phyloP scores from a whole-genome alignment of 2,888 invertebrate species.

The Biston stratarius region DNA sequence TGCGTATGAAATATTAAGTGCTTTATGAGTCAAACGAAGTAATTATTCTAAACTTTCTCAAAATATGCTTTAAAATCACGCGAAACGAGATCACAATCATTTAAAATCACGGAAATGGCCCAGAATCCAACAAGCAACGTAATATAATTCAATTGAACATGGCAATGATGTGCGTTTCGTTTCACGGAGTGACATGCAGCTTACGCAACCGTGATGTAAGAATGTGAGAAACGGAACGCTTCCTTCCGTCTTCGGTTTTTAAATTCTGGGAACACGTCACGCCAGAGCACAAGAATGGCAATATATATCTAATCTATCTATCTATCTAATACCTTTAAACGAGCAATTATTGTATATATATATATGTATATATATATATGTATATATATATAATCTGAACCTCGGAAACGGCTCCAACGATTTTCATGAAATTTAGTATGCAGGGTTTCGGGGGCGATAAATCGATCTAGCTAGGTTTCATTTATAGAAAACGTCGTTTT shows the following conservation, averaged over 20 bases:
- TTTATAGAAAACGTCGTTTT: too few relatives aligned
- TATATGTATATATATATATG: too few relatives aligned
- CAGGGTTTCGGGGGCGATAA: too few relatives aligned
- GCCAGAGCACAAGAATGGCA: too few relatives aligned
- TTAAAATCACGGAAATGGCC: slow-evolving; percentile 44
- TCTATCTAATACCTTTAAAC: too few relatives aligned
- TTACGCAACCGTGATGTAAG: slow-evolving; percentile 50
- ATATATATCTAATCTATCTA: too few relatives aligned
- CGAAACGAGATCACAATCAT: slow-evolving; percentile 25
- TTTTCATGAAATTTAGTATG: too few relatives aligned
- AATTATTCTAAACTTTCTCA: slow-evolving; percentile 14
- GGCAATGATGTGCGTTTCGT: slow-evolving; percentile 44
- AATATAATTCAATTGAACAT: slow-evolving; percentile 37
- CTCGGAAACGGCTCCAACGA: too few relatives aligned
- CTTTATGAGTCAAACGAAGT: not conserved
- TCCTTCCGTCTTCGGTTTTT: slow-evolving; percentile 43
- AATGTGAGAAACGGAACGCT: slow-evolving; percentile 39
- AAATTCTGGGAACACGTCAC: slow-evolving; percentile 22
- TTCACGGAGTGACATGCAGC: slow-evolving; percentile 42
- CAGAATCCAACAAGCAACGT: slow-evolving; percentile 38
- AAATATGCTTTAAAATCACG: slow-evolving; percentile 11
- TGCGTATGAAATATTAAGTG: too few relatives aligned
- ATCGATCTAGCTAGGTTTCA: too few relatives aligned
- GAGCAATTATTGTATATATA: too few relatives aligned
- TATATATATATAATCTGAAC: too few relatives aligned